A percentile compares a stretch with the other conserved stretches of the same genome.
Conservation (phyloP, 2,797 vertebrate species). For the Gephyroberyx darwinii region DNA sequence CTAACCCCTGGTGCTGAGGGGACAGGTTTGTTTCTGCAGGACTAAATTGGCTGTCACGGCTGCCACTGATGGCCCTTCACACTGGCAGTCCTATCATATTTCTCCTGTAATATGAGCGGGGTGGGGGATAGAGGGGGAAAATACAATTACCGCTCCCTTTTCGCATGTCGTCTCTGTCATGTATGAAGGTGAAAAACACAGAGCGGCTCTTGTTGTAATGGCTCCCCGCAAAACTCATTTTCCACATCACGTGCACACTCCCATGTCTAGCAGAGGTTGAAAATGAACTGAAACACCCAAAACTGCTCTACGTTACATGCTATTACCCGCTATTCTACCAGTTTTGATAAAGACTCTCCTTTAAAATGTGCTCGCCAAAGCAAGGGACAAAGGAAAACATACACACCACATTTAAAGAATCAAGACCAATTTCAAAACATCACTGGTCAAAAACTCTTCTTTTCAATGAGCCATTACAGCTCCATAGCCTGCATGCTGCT, state of each 20-base stretch:
- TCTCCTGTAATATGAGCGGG: slow-evolving; percentile 64
- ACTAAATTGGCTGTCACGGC: slow-evolving; percentile 75
- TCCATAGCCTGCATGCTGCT: neutral
- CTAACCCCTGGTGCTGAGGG: slow-evolving; percentile 43
- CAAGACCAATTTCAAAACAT: slow-evolving; percentile 3
- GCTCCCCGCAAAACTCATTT: slow-evolving; percentile 54
- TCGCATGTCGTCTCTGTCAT: slow-evolving; percentile 61
- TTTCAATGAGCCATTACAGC: slow-evolving; percentile 21
- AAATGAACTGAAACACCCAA: slow-evolving; percentile 42
- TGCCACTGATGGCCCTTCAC: slow-evolving; percentile 55
- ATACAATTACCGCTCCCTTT: slow-evolving; percentile 66
- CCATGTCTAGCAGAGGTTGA: no score
- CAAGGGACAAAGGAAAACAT: no score
- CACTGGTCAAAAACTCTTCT: neutral
- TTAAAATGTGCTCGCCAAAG: neutral
- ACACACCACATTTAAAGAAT: slow-evolving; percentile 35
- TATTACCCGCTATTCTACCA: slow-evolving; percentile 37
- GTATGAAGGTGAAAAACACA: slow-evolving; percentile 66
- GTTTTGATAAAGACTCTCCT: slow-evolving; percentile 51
- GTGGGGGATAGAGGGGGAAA: neutral
- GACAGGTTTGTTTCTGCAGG: slow-evolving; percentile 63
- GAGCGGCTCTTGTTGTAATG: slow-evolving; percentile 60
- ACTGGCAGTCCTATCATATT: slow-evolving; percentile 60
- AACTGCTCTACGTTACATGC: slow-evolving; percentile 32
- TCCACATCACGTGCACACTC: slow-evolving; percentile 4